phyloP scores from a whole-genome alignment of 1,140 invertebrate genomes.

The Drosophila ananassae region DNA sequence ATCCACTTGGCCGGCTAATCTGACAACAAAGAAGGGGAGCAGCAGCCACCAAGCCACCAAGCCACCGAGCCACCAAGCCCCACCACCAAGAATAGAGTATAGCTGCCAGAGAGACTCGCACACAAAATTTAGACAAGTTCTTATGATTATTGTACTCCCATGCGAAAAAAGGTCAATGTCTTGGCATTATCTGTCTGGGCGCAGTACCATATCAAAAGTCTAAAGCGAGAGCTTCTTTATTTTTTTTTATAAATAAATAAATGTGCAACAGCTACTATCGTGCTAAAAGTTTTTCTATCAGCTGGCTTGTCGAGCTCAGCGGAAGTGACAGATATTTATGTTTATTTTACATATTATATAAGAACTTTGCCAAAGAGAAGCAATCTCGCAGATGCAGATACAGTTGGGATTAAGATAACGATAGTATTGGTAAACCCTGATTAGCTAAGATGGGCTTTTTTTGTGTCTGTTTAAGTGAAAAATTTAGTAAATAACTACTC shows the following conservation, averaged over 20 bases:
- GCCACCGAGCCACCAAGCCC: not conserved
- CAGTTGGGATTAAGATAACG: conserved; percentile 22
- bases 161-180: conserved; percentile 48
- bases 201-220: not conserved
- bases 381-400: conserved; percentile 27
- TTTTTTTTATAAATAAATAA: conserved; percentile 2
- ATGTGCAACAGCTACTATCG: conserved; percentile 33
- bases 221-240: conserved; percentile 12
- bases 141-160: conserved; percentile 15
- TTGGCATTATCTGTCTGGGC: conserved; percentile 23
- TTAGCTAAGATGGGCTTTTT: no score
- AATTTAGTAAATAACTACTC: no score
- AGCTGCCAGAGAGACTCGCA: not conserved
- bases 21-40: conserved; percentile 43
- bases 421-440: not conserved
- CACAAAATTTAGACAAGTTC: conserved; percentile 11
- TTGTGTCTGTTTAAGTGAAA: no score
- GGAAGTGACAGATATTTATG: conserved; percentile 43
- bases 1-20: conserved; percentile 53
- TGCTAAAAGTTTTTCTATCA: conserved; percentile 1
- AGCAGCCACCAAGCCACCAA: not conserved
- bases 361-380: conserved; percentile 15
- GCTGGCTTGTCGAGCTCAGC: conserved; percentile 2
- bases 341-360: not conserved
- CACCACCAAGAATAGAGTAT: conserved; percentile 4